These are phyloP conservation scores for Philopotamus ludificatus DNA, from an alignment of 1,140 invertebrate species.

Conservation along the genomic window DNA sequence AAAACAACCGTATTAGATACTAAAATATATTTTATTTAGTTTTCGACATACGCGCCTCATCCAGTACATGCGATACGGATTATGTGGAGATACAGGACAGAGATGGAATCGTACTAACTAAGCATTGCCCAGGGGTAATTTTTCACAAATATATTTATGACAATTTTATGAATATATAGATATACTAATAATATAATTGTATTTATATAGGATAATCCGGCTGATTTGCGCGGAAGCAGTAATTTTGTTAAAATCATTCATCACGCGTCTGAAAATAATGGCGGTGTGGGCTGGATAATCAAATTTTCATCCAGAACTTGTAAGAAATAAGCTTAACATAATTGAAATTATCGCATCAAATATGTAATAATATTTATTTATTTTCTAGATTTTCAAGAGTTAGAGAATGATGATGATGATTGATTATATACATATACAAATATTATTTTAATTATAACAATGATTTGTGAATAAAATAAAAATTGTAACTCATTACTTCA, in stretches of 20 bases:
- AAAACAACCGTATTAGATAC: not conserved
- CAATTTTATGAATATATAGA: not conserved
- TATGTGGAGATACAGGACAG: constrained; percentile 21
- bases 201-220: constrained; percentile 9
- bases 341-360: not conserved
- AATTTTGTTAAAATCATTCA: constrained; percentile 28
- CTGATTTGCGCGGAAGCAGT: not conserved
- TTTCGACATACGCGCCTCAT: constrained; percentile 19
- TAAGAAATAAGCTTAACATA: not conserved
- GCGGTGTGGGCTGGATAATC: constrained; percentile 19
- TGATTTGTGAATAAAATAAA: too few relatives aligned
- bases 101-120: constrained; percentile 9
- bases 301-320: not conserved
- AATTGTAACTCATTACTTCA: too few relatives aligned
- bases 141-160: not conserved
- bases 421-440: too few relatives aligned
- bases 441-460: too few relatives aligned
- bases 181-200: not conserved
- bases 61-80: constrained; percentile 14
- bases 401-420: not conserved
- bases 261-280: constrained; percentile 15
- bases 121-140: constrained; percentile 29
- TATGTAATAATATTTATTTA: not conserved
- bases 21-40: constrained; percentile 7
- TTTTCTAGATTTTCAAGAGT: not conserved